phyloP scores from a whole-genome alignment of 2,113 vertebrate genomes.

The Proterorhinus semilunaris region DNA sequence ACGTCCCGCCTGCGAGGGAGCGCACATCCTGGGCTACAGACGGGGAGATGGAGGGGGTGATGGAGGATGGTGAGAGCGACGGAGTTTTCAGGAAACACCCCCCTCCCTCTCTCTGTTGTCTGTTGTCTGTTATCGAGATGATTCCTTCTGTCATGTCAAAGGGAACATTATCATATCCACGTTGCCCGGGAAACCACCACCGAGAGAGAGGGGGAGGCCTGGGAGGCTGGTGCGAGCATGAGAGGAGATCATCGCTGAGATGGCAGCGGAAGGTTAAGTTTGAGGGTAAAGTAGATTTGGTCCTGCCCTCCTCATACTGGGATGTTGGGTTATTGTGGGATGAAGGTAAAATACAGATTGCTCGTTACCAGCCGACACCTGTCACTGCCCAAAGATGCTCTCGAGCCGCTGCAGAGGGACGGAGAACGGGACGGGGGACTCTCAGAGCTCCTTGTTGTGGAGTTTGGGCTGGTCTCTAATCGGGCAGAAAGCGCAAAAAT shows the following conservation, averaged over 20 bases:
- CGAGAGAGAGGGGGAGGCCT: constrained; percentile 63
- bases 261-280: background rate
- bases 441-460: no score
- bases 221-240: constrained; percentile 71
- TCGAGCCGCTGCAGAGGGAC: no score
- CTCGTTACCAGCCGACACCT: no score
- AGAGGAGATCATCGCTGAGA: constrained; percentile 51
- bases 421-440: no score
- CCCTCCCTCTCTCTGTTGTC: constrained; percentile 63
- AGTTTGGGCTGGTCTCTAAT: no score
- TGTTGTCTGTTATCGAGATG: constrained; percentile 79
- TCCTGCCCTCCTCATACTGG: no score
- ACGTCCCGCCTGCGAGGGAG: constrained; percentile 59
- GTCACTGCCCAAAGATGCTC: no score
- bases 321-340: no score
- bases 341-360: no score
- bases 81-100: constrained; percentile 70
- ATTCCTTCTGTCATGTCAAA: constrained; percentile 80
- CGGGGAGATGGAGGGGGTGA: constrained; percentile 64
- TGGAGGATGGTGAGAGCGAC: constrained; percentile 67
- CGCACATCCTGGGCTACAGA: constrained; percentile 59
- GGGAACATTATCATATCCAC: constrained; percentile 80
- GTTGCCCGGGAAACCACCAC: constrained; percentile 76
- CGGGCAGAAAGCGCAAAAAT: no score
- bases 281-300: background rate